A percentile compares a stretch with the other conserved stretches of the same genome.
phyloP scores from a whole-genome alignment of 1,140 invertebrate species.

The Platorchestia sp. region DNA sequence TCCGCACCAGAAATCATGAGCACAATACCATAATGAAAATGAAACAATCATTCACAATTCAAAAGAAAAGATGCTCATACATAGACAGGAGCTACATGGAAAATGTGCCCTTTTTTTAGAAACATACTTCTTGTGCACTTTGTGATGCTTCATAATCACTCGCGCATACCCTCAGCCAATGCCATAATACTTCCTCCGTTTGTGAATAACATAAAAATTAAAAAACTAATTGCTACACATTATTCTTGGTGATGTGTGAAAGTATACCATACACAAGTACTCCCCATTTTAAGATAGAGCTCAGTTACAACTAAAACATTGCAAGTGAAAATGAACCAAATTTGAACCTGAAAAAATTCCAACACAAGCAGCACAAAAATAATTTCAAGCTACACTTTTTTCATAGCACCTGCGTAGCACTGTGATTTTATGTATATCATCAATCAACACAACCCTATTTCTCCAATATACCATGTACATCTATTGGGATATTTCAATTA shows the following conservation, averaged over 20 bases:
- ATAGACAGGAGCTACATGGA: not conserved
- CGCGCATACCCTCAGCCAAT: not conserved
- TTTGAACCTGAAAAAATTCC: too few species aligned
- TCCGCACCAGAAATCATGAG: not conserved
- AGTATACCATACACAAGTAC: not conserved
- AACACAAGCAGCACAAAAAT: too few species aligned
- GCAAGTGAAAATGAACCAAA: too few species aligned
- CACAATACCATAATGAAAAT: not conserved
- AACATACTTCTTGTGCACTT: not conserved
- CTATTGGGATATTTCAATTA: too few species aligned
- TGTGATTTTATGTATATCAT: too few species aligned
- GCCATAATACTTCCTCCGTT: too few species aligned
- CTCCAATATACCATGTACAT: too few species aligned
- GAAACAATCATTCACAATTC: not conserved
- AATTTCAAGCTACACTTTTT: too few species aligned
- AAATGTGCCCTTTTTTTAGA: not conserved
- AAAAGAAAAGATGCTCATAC: not conserved
- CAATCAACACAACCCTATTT: too few species aligned
- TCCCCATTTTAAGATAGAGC: too few species aligned
- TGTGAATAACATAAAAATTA: not conserved
- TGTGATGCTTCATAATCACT: not conserved
- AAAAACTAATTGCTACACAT: not conserved
- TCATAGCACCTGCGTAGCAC: too few species aligned
- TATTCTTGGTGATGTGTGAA: not conserved
- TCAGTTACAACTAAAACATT: too few species aligned